phyloP scores from a whole-genome alignment of 2,113 vertebrate genomes.

The Agelaius phoeniceus region DNA sequence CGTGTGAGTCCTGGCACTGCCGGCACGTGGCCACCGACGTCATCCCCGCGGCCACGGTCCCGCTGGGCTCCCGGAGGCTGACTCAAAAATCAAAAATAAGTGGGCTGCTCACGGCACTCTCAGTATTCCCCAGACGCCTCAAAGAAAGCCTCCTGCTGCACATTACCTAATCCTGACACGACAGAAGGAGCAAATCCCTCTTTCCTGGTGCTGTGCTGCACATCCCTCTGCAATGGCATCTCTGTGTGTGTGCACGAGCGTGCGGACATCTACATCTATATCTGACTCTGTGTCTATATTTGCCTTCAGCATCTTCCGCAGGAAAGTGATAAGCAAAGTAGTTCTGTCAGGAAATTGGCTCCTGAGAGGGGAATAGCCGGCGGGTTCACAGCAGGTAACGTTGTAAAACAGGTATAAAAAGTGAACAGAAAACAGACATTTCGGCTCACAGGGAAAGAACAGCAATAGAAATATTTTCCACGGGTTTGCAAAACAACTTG shows the following conservation, averaged over 20 bases:
- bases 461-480: background rate
- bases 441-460: background rate
- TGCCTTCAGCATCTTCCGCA: background rate
- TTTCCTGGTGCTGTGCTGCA: background rate
- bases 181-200: background rate
- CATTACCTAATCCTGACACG: background rate
- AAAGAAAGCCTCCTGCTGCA: background rate
- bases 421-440: background rate
- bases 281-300: background rate
- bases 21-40: accelerated
- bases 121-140: background rate
- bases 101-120: background rate
- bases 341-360: background rate
- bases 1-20: accelerated
- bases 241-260: accelerated
- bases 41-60: accelerated
- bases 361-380: background rate
- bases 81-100: background rate
- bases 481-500: background rate
- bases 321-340: background rate
- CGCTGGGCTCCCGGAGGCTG: background rate
- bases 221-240: accelerated
- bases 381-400: background rate
- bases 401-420: background rate
- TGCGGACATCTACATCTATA: accelerated